A percentile compares a stretch with the other conserved stretches of the same genome.
phyloP scores from a whole-genome alignment of 2,113 vertebrate species.

The Sardina pilchardus region DNA sequence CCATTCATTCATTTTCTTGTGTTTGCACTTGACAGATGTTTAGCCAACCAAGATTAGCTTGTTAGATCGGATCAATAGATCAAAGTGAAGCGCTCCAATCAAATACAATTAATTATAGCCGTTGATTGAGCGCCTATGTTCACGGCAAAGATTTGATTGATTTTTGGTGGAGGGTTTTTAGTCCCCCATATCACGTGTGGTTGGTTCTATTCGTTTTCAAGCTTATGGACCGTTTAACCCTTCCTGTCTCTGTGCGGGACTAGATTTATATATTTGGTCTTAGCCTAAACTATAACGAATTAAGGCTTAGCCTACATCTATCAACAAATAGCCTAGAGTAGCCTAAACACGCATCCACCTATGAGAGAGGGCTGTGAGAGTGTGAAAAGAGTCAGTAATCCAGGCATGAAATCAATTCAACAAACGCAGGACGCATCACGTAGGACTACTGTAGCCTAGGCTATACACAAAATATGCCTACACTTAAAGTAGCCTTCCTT shows the following conservation, averaged over 20 bases:
- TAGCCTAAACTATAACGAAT: not conserved
- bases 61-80: constrained; percentile 27
- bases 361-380: not conserved
- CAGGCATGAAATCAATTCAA: constrained; percentile 70
- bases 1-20: not conserved
- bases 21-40: not conserved
- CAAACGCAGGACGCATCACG: not conserved
- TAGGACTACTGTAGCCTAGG: too few species aligned
- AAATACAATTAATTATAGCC: constrained; percentile 16
- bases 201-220: too few species aligned
- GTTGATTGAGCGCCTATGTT: constrained; percentile 24
- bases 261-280: not conserved
- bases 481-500: constrained; percentile 29
- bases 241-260: not conserved
- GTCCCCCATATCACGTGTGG: too few species aligned
- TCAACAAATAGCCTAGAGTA: not conserved
- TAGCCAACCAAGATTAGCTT: constrained; percentile 22
- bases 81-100: constrained; percentile 22
- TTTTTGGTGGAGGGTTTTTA: not conserved
- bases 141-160: constrained; percentile 33
- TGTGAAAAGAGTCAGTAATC: constrained; percentile 56
- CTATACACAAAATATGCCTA: not conserved
- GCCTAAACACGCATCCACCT: not conserved
- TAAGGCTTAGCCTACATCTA: not conserved
- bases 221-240: too few species aligned